These are phyloP conservation scores for Saturnia pavonia DNA, from an alignment of 2,888 invertebrate species.

Conservation along the genomic window DNA sequence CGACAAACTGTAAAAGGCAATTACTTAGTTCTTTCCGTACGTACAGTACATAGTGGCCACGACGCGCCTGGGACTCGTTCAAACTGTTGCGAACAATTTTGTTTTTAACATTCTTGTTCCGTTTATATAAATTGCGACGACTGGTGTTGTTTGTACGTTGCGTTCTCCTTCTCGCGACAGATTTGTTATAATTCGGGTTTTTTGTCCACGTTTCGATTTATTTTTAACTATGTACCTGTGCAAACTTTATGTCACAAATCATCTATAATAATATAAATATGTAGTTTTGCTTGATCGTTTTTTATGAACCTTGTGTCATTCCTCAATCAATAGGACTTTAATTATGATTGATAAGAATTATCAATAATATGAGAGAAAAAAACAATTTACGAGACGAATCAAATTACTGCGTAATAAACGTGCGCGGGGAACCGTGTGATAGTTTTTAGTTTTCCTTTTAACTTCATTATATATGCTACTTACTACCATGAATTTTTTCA, in stretches of 20 bases:
- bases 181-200: not conserved
- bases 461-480: too few species aligned
- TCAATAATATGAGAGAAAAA: too few species aligned
- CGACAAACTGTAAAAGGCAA: conserved; percentile 67
- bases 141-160: not conserved
- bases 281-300: too few species aligned
- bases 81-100: conserved; percentile 41
- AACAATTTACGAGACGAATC: too few species aligned
- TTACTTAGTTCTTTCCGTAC: conserved; percentile 56
- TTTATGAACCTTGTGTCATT: too few species aligned
- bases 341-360: too few species aligned
- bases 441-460: too few species aligned
- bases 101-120: conserved; percentile 35
- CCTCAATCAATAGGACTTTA: too few species aligned
- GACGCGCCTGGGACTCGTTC: conserved; percentile 50
- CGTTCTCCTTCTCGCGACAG: not conserved
- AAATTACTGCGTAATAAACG: too few species aligned
- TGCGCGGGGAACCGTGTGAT: too few species aligned
- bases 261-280: too few species aligned
- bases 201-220: not conserved
- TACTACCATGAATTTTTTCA: too few species aligned
- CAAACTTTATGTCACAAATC: not conserved
- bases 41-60: conserved; percentile 44
- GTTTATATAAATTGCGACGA: conserved; percentile 1
- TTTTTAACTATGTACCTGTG: not conserved